Evolutionary conservation across 92 coral and sea anemone genomes (phyloP), one percentile per base, ranked within the genome.

Genomic region (Paragorgia papillata): DNA sequence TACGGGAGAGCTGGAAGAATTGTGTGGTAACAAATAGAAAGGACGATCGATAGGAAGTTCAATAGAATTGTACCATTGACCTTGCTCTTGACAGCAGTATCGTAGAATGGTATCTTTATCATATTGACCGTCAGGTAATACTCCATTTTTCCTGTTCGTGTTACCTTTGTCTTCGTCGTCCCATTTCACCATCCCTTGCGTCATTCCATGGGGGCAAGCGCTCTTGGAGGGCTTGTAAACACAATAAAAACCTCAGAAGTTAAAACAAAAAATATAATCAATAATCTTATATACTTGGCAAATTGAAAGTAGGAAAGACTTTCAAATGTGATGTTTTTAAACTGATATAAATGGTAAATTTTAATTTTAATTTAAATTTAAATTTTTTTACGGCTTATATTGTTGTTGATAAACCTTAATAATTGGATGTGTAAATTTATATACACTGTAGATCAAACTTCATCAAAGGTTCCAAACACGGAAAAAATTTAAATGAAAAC

Each of bases 31-130:
- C 19, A 69, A 33, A 34, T 69, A 69, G 19, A 69, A 69, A 26
- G 76, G 76, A 12, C 34, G 76, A 69, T 19, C 17, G n/a, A 69
- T 41, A 17, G 76, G 62, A 32, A 69, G 76, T 25, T 69, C 60
- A 46, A 69, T 49, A 22, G 59, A 27, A 51, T 49, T 35, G 34
- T 49, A 25, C 76, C 76, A 69, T 6, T 69, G 39, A 29, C 76
- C 76, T 18, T 49, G 13, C 7, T 54, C 48, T 51, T 48, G 60
- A 49, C 76, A 69, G 54, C 76, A 69, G 37, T 69, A 69, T 4
- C 0, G 3, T 19, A 69, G 46, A 1, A 13, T 29, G 1, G 76
- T 69, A 51, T 69, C 28, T 3, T 51, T 19, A 28, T 69, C 27
- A 33, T 69, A 69, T 27, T 17, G 9, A 17, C 76, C 76, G 33